Evolutionary conservation across 2,113 vertebrate species (phyloP).

Genomic region (Zosterops japonicus): DNA sequence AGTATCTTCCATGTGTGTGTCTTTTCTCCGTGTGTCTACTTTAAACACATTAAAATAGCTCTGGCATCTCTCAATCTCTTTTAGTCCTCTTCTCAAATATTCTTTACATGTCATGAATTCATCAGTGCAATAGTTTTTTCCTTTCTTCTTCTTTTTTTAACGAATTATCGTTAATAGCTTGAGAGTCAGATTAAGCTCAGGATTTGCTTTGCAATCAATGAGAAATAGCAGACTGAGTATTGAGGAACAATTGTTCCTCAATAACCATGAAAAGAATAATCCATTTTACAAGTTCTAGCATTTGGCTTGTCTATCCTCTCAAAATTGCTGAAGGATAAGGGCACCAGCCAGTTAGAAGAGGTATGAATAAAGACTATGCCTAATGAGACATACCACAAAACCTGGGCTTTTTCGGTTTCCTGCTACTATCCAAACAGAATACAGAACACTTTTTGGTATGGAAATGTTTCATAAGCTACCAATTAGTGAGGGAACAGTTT

Average conservation of each 20-base stretch:
- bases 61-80: neutral
- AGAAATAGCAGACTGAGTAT: conserved; percentile 1
- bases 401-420: neutral
- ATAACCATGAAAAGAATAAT: conserved; percentile 11
- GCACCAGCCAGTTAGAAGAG: neutral
- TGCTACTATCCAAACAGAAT: neutral
- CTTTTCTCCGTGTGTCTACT: neutral
- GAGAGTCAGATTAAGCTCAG: neutral
- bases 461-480: neutral
- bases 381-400: neutral
- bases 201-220: conserved; percentile 23
- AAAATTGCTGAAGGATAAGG: neutral
- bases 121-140: neutral
- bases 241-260: conserved; percentile 13
- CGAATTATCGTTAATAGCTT: neutral
- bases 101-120: neutral
- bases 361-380: neutral
- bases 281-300: conserved; percentile 1
- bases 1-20: neutral
- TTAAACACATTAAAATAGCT: neutral
- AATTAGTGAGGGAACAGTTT: neutral
- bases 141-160: neutral
- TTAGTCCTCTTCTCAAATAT: neutral
- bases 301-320: neutral
- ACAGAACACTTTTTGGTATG: neutral